These are phyloP conservation scores for Brenthis hecate DNA, from an alignment of 2,888 invertebrate genomes.

Conservation along the genomic window DNA sequence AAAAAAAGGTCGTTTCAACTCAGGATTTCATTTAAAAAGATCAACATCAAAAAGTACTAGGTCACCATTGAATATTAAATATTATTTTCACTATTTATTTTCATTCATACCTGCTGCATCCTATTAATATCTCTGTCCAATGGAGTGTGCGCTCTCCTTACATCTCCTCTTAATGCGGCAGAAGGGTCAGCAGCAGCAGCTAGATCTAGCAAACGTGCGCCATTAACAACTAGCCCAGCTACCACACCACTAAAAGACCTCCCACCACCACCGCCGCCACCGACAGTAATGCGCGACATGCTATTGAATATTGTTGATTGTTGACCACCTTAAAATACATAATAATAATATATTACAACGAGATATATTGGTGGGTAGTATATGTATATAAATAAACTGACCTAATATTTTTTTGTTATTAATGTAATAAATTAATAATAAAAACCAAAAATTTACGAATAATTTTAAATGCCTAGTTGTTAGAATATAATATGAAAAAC, in stretches of 20 bases:
- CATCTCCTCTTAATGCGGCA: conserved; percentile 91
- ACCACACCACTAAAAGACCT: conserved; percentile 93
- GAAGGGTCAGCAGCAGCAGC: conserved; percentile 92
- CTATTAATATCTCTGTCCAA: conserved; percentile 90
- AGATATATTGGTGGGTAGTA: too few relatives aligned
- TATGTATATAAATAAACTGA: too few relatives aligned
- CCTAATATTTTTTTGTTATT: too few relatives aligned
- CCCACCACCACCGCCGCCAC: conserved; percentile 87
- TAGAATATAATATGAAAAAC: too few relatives aligned
- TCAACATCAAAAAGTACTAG: not conserved
- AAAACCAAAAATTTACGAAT: too few relatives aligned
- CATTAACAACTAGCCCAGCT: conserved; percentile 94
- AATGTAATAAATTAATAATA: too few relatives aligned
- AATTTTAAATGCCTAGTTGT: too few relatives aligned
- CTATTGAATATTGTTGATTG: conserved; percentile 95
- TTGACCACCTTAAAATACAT: conserved; percentile 85
- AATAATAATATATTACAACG: too few relatives aligned
- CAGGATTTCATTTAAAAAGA: not conserved
- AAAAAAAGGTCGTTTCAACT: not conserved
- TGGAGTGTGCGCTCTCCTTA: conserved; percentile 88
- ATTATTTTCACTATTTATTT: too few relatives aligned
- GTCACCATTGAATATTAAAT: too few relatives aligned
- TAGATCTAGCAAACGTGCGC: conserved; percentile 91
- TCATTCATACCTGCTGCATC: conserved; percentile 89
- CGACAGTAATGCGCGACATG: conserved; percentile 93